These are phyloP conservation scores for Ploceus nigricollis DNA, from an alignment of 2,113 vertebrate genomes.

Conservation along the genomic window DNA sequence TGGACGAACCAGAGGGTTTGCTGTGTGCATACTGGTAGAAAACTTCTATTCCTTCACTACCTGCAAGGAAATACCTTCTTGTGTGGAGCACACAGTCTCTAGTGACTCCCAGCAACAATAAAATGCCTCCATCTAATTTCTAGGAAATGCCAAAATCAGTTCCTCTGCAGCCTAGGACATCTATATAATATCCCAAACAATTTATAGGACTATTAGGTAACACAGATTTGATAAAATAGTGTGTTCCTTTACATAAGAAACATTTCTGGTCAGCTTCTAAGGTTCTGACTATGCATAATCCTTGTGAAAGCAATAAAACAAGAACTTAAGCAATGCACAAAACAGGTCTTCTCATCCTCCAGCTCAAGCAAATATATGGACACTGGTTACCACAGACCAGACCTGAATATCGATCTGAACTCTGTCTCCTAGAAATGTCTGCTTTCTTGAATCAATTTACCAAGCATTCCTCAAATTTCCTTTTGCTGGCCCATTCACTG, in stretches of 20 bases:
- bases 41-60: not conserved
- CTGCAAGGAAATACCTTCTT: not conserved
- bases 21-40: not conserved
- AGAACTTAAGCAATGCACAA: not conserved
- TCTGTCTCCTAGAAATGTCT: not conserved
- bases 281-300: not conserved
- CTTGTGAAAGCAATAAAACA: not conserved
- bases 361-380: not conserved
- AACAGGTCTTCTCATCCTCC: not conserved
- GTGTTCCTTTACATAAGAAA: not conserved
- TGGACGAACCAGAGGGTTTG: not conserved
- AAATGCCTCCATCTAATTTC: not conserved
- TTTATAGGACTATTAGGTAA: not conserved
- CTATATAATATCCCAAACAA: not conserved
- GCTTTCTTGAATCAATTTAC: not conserved
- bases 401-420: not conserved
- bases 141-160: not conserved
- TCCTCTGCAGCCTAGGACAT: not conserved
- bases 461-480: not conserved
- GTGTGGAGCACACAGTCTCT: not conserved
- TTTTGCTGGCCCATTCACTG: not conserved
- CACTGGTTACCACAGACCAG: not conserved
- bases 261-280: not conserved
- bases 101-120: not conserved
- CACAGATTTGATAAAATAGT: not conserved